These are phyloP conservation scores for Ceyx melanurus DNA, from an alignment of 2,113 vertebrate genomes.

Conservation along the genomic window DNA sequence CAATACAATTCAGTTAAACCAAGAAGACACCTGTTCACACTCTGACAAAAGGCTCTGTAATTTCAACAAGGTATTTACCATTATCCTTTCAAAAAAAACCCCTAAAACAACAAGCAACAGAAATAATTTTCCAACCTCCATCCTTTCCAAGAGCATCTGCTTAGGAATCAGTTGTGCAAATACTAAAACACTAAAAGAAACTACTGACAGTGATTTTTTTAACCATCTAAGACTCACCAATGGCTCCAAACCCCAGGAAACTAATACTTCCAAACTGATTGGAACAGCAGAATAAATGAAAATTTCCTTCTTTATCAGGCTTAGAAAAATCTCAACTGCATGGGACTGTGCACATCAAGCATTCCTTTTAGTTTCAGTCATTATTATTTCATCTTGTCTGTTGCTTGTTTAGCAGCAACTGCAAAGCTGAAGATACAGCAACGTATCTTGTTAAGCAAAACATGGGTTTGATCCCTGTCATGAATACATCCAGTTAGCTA, in stretches of 20 bases:
- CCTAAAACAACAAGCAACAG: accelerated
- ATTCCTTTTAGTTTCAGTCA: not conserved
- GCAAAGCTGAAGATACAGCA: not conserved
- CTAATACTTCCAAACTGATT: not conserved
- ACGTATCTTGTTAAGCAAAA: not conserved
- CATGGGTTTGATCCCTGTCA: not conserved
- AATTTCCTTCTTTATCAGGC: not conserved
- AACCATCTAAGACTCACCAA: not conserved
- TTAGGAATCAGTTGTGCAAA: not conserved
- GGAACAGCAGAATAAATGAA: not conserved
- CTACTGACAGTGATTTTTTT: not conserved
- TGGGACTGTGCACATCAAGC: not conserved
- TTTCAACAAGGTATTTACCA: not conserved
- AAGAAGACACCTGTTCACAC: not conserved
- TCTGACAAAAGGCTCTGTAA: not conserved
- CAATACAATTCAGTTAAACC: not conserved
- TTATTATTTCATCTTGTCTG: not conserved
- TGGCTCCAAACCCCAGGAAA: not conserved
- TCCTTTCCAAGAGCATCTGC: not conserved
- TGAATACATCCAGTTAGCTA: not conserved
- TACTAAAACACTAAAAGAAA: not conserved
- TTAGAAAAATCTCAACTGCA: not conserved
- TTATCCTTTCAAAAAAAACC: not conserved
- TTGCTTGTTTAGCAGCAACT: not conserved
- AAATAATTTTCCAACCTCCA: not conserved